These are phyloP conservation scores for Luperina testacea DNA, from an alignment of 2,888 invertebrate species.

Conservation along the genomic window DNA sequence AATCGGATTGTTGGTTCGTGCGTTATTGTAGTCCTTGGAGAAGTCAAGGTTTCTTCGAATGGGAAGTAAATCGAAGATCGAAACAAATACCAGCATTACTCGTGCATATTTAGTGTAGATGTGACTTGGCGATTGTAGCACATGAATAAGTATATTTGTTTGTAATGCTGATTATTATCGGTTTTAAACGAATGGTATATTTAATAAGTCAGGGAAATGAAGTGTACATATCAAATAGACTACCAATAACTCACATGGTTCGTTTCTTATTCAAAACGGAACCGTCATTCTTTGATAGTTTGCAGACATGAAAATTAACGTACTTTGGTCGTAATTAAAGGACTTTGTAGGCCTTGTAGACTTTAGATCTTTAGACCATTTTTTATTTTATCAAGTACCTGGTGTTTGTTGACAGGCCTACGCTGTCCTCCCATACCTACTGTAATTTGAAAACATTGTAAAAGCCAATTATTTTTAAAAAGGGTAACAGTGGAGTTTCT, in stretches of 20 bases:
- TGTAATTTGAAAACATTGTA: too few relatives aligned
- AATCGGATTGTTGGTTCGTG: conserved; percentile 15
- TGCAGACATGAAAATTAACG: background rate
- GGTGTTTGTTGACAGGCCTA: too few relatives aligned
- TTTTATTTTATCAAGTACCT: too few relatives aligned
- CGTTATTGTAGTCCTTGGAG: conserved; percentile 48
- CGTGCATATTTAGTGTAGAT: conserved; percentile 36
- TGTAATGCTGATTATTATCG: background rate
- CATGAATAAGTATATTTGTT: conserved; percentile 2
- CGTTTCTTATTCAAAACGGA: background rate
- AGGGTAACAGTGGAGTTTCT: too few relatives aligned
- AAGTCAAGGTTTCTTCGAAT: conserved; percentile 42
- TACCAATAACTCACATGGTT: background rate
- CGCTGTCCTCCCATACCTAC: too few relatives aligned
- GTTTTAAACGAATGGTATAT: background rate
- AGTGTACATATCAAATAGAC: background rate
- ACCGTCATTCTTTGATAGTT: background rate
- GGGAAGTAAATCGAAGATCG: conserved; percentile 39
- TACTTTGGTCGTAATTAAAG: too few relatives aligned
- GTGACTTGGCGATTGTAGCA: background rate
- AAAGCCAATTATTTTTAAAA: too few relatives aligned
- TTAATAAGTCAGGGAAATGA: background rate
- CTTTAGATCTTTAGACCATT: too few relatives aligned
- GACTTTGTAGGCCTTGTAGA: too few relatives aligned
- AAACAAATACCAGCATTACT: conserved; percentile 13